These are phyloP conservation scores for Ochlodes sylvanus DNA, from an alignment of 2,888 invertebrate genomes.

Conservation along the genomic window DNA sequence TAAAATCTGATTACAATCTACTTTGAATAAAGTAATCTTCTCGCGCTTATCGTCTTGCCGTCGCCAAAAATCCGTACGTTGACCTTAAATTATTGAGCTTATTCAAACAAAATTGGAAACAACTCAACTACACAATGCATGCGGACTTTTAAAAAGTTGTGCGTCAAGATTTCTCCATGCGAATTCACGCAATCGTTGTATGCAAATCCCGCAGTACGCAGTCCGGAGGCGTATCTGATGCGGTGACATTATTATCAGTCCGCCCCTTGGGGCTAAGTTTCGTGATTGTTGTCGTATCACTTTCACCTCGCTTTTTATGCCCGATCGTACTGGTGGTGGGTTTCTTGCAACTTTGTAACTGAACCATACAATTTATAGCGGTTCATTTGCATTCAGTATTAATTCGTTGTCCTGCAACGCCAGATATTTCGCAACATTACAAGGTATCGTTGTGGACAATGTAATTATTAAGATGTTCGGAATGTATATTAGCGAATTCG, in stretches of 20 bases:
- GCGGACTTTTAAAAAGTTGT: conserved; percentile 54
- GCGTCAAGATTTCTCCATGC: conserved; percentile 61
- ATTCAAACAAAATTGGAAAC: conserved; percentile 46
- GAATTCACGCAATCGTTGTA: conserved; percentile 61
- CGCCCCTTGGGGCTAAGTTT: conserved; percentile 50
- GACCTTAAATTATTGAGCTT: conserved; percentile 44
- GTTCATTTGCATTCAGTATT: conserved; percentile 13
- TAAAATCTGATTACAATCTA: conserved; percentile 5
- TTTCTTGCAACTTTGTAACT: conserved; percentile 14
- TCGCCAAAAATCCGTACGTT: conserved; percentile 43
- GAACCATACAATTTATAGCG: conserved; percentile 1
- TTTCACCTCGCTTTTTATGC: conserved; percentile 46
- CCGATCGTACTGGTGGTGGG: conserved; percentile 14
- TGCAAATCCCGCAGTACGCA: conserved; percentile 59
- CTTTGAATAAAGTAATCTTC: conserved; percentile 6
- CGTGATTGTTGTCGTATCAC: conserved; percentile 47
- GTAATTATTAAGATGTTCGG: conserved; percentile 29
- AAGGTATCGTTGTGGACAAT: conserved; percentile 10
- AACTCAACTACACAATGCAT: conserved; percentile 43
- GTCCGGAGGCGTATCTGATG: conserved; percentile 58
- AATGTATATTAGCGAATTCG: conserved; percentile 30
- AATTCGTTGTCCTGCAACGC: conserved; percentile 11
- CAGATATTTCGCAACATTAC: conserved; percentile 14
- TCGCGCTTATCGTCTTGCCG: conserved; percentile 42
- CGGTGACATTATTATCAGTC: conserved; percentile 57